Base-by-base conservation (phyloP, 2,888 invertebrate species). In the Netelia virgata region DNA sequence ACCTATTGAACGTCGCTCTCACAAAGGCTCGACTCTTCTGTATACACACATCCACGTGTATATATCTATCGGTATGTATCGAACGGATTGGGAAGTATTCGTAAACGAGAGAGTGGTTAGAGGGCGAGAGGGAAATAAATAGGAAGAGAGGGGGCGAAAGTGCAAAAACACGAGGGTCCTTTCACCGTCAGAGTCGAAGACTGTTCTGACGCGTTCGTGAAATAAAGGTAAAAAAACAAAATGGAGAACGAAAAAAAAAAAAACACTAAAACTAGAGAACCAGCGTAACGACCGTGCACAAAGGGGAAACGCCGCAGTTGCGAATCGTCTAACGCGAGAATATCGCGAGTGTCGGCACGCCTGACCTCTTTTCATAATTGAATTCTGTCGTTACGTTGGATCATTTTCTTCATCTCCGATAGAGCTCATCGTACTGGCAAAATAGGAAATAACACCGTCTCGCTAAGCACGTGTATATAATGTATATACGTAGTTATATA, bases 291-390 rank as follows among this genome's bases (percentile, higher is more conserved):
- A 57, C 18, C 16, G 9, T 57, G 57, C 16, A 16, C 47, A 57
- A 16, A 57, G 57, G 9, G 9, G 57, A n/a, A 20, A 16, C 57
- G 6, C 16, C 18, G 16, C 57, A 57, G 18, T 16, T 57, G 3
- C 16, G 57, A 57, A 57, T 57, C 0, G 5, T 16, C 57, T 28
- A 57, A 57, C 16, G 57, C 18, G 18, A 57, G 16, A 57, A 57
- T 57, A 55, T 16, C 36, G n/a, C 36, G 36, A 36, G 55, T 11
- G 57, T 70, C 63, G 28, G n/a, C 36, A 68, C 59, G 68, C 80
- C 66, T 68, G 73, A 74, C 74, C 68, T 80, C 55, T 50, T 80
- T 80, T 36, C 50, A 68, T 74, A 80, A 80, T 80, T 80, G 80
- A 80, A 80, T 80, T 66, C 79, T 64, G 64, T 73, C 55, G 43